Evolutionary conservation across 2,113 vertebrate species (phyloP), one percentile per base, ranked within the genome.

Genomic region (Mellivora capensis): DNA sequence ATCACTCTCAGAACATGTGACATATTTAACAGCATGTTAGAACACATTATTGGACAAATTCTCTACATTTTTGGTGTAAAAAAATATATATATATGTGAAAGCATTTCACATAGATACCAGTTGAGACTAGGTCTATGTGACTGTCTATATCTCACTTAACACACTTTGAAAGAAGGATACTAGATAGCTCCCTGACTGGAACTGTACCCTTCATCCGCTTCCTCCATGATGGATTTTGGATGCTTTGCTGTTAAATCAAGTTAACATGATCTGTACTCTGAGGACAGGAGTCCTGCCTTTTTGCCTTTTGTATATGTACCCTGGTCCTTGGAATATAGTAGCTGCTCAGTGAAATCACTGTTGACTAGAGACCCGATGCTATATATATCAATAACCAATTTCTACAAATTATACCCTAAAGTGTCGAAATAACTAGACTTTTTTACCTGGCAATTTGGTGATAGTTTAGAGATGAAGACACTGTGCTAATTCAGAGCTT

Each of bases 391-490:
- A 67, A 88, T 62, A 90, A 71, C 7, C 6, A 57, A 18, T 72
- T 95, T 93, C 71, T 97, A 74, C 2, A 92, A 90, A 86, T 79
- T 81, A 57, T n/a, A 91, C 7, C 17, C n/a, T 72, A 77, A 87
- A 80, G 31, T 34, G 4, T 9, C 2, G 67, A 93, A 74, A 57
- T 74, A 42, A 59, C 34, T 39, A n/a, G 54, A 62, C 31, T 13
- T 79, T 79, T 54, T 39, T 59, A 64, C 17, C 49, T 57, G 94
- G 72, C 6, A 90, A 93, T 61, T 23, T 54, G 12, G 59, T 69
- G 37, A 82, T 0, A 87, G 44, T 69, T 54, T 82, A 90, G 77
- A 95, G 49, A 77, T 82, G n/a, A 93, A 87, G 91, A 81, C 25
- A 49, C 7, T 29, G 15, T 77, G 94, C 34, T 77, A 62, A 25